Percentiles rank a stretch among this genome's conserved stretches.
These are phyloP conservation scores for Cliona cf. orientalis DNA, from an alignment of 37 sponge, comb jelly and placozoan genomes.

Conservation along the genomic window DNA sequence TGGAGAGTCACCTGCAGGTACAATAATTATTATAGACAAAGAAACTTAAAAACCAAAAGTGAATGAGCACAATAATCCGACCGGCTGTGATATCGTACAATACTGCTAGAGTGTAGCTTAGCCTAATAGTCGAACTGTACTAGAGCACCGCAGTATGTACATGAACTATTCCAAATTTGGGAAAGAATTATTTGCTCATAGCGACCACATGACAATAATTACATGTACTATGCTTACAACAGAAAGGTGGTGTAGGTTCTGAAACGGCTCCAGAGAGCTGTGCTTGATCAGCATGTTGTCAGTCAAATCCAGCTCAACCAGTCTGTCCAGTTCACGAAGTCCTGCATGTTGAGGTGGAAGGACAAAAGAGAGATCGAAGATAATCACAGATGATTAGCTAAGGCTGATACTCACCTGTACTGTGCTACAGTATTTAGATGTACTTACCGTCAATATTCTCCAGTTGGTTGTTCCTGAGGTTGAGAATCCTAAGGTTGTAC, in stretches of 20 bases:
- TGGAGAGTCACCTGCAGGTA: constrained; percentile 27
- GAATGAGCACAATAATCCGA: too few species aligned
- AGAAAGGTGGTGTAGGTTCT: constrained; percentile 59
- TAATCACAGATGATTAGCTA: too few species aligned
- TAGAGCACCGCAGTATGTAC: too few species aligned
- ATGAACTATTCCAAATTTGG: too few species aligned
- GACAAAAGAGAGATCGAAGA: neutral
- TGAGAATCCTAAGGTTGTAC: constrained; percentile 47
- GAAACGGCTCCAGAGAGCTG: constrained; percentile 19
- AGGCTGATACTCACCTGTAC: too few species aligned
- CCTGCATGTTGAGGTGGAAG: constrained; percentile 25
- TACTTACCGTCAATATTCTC: constrained; percentile 49
- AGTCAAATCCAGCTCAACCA: constrained; percentile 60
- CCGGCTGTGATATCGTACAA: too few species aligned
- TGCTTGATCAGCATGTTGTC: constrained; percentile 56
- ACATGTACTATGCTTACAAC: constrained; percentile 13
- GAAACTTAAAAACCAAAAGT: neutral
- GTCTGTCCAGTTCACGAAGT: constrained; percentile 50
- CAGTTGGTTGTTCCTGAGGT: constrained; percentile 55
- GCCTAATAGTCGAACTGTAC: too few species aligned
- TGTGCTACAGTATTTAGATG: too few species aligned
- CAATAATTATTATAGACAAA: neutral
- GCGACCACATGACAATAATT: neutral
- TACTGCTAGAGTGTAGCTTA: too few species aligned
- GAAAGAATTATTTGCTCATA: too few species aligned